Conservation (phyloP, 2,797 vertebrate genomes). For the Decapterus maruadsi region DNA sequence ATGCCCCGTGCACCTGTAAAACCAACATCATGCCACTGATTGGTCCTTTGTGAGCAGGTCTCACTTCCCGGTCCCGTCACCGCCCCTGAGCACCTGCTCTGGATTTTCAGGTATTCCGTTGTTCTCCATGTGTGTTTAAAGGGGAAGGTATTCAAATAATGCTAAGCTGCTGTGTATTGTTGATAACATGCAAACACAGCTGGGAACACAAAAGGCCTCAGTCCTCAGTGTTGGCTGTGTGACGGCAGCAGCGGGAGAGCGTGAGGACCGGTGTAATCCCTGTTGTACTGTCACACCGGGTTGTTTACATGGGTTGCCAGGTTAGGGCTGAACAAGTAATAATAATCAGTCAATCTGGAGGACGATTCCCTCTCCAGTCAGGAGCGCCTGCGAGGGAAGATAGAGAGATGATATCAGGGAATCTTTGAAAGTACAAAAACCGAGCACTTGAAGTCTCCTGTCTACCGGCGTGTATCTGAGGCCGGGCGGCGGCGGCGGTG, state of each 20-base stretch:
- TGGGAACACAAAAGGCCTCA: constrained; percentile 37
- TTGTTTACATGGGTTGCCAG: not conserved
- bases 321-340: not conserved
- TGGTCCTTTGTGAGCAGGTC: too few species aligned
- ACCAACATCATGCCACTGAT: too few species aligned
- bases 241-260: not conserved
- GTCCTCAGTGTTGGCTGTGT: not conserved
- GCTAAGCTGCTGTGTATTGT: not conserved
- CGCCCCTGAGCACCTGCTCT: constrained; percentile 20
- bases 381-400: constrained; percentile 30
- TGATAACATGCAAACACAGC: constrained; percentile 54
- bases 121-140: not conserved
- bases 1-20: too few species aligned
- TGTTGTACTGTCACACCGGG: not conserved
- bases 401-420: constrained; percentile 30
- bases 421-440: constrained; percentile 51
- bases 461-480: constrained; percentile 36
- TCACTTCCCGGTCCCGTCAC: not conserved
- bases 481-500: not conserved
- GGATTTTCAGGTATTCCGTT: constrained; percentile 23
- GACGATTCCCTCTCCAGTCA: not conserved
- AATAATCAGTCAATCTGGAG: not conserved
- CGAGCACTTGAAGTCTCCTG: constrained; percentile 47
- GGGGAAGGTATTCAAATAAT: constrained; percentile 41
- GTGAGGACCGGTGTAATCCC: not conserved